Conservation (phyloP, 2,113 vertebrate species). For the Chunga burmeisteri region DNA sequence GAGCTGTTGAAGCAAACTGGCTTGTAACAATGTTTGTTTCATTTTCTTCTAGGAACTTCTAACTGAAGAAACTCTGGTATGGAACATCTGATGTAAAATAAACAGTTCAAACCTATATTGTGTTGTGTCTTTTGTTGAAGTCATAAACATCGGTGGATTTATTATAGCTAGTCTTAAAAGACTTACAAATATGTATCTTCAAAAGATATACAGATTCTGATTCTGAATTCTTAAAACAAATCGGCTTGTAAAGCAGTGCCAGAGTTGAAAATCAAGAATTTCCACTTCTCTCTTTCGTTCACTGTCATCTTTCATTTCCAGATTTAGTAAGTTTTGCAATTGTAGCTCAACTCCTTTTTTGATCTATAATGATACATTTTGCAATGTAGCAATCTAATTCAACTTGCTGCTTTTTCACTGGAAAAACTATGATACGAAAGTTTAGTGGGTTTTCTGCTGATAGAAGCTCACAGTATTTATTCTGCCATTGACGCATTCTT, state of each 20-base stretch:
- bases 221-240: not conserved
- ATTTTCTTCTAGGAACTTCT: conserved; percentile 78
- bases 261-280: not conserved
- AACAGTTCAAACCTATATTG: conserved; percentile 44
- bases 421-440: not conserved
- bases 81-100: conserved; percentile 75
- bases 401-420: not conserved
- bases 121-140: conserved; percentile 8
- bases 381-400: not conserved
- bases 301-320: not conserved
- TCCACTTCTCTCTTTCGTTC: not conserved
- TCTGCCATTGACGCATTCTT: not conserved
- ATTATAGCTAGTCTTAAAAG: not conserved
- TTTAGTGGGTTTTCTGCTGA: not conserved
- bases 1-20: not conserved
- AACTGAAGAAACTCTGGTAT: conserved; percentile 26
- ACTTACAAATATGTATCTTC: not conserved
- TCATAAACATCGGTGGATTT: not conserved
- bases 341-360: not conserved
- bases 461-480: not conserved
- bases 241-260: not conserved
- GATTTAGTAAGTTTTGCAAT: not conserved
- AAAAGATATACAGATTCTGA: not conserved
- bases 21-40: conserved; percentile 2
- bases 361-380: not conserved